Conservation (phyloP, 2,797 vertebrate species). For the Alauda arvensis region DNA sequence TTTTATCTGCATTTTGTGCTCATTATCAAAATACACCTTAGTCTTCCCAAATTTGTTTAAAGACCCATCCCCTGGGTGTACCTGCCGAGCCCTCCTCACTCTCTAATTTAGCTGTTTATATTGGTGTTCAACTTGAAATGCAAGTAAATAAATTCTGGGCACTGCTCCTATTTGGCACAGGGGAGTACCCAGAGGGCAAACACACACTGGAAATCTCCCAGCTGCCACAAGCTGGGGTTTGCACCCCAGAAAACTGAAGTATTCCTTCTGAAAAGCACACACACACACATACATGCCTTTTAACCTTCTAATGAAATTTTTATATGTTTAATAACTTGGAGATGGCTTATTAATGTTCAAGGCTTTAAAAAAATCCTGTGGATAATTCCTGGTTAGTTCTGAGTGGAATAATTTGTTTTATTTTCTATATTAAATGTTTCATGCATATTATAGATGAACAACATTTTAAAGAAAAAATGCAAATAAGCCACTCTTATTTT, state of each 20-base stretch:
- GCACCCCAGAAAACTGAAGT: neutral
- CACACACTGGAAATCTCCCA: neutral
- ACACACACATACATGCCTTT: neutral
- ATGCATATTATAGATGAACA: neutral
- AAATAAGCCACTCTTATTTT: neutral
- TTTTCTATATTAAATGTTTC: neutral
- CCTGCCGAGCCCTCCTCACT: neutral
- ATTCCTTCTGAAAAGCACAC: neutral
- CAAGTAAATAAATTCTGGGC: conserved; percentile 2
- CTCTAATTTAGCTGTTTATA: neutral
- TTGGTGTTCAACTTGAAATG: neutral
- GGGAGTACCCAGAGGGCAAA: neutral
- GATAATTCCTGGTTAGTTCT: neutral
- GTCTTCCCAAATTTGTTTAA: neutral
- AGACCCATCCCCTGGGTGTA: neutral
- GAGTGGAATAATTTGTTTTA: neutral
- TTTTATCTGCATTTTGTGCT: neutral
- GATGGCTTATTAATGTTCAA: neutral
- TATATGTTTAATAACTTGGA: neutral
- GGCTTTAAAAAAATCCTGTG: neutral
- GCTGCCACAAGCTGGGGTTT: neutral
- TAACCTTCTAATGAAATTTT: neutral
- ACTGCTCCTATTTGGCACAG: neutral
- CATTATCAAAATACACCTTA: neutral
- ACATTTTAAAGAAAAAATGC: neutral